These are phyloP conservation scores for Felis chaus DNA, from an alignment of 2,113 vertebrate genomes.

Conservation along the genomic window DNA sequence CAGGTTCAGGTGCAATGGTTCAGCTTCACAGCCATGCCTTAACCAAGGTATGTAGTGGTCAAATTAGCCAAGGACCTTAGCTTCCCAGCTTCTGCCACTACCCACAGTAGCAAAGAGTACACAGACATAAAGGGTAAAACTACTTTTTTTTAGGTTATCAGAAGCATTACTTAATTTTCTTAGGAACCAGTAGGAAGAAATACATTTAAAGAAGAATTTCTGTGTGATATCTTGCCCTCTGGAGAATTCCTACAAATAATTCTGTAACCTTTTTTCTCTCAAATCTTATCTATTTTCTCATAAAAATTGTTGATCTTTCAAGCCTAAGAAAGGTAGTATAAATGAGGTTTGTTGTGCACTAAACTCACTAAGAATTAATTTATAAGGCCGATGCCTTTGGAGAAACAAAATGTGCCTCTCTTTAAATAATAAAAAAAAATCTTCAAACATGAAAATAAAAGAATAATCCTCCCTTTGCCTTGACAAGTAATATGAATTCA, in stretches of 20 bases:
- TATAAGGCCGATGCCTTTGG: constrained; percentile 4
- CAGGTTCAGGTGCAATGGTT: not conserved
- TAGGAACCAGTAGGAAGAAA: not conserved
- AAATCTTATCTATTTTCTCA: not conserved
- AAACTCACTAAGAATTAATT: not conserved
- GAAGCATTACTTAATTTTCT: constrained; percentile 8
- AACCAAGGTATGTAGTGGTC: not conserved
- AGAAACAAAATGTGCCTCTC: not conserved
- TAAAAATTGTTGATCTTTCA: not conserved
- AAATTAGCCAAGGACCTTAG: not conserved
- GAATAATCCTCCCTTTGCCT: not conserved
- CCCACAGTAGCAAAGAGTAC: not conserved
- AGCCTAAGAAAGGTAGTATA: not conserved
- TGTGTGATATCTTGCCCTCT: constrained; percentile 15
- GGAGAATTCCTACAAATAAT: constrained; percentile 43
- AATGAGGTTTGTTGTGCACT: not conserved
- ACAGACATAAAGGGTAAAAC: not conserved
- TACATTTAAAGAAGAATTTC: constrained; percentile 44
- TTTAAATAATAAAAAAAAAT: not conserved
- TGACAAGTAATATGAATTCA: not conserved
- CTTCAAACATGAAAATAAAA: not conserved
- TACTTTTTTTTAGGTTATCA: not conserved
- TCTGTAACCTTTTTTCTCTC: not conserved
- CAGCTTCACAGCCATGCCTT: not conserved
- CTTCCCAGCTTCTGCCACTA: not conserved